phyloP scores from a whole-genome alignment of 2,888 invertebrate genomes.

The Drosophila monieri region DNA sequence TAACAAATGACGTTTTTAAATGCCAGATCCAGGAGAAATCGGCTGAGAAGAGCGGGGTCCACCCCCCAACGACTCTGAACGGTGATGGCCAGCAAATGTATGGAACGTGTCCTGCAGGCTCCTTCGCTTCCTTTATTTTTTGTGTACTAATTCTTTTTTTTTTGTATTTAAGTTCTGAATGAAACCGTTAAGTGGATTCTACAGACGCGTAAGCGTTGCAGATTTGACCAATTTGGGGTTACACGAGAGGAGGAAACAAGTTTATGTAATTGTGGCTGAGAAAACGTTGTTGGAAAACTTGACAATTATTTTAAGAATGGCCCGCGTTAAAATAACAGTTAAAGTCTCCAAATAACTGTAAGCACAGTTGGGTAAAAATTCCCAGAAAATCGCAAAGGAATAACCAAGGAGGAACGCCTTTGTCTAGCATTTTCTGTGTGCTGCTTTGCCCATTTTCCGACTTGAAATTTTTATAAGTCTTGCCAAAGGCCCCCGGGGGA shows the following conservation, averaged over 20 bases:
- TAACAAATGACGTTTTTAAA: conserved; percentile 80
- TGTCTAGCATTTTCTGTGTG: conserved; percentile 31
- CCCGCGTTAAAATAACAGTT: background rate
- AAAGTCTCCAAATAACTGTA: background rate
- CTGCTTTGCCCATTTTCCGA: conserved; percentile 33
- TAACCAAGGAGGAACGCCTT: conserved; percentile 16
- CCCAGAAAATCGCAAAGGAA: conserved; percentile 22
- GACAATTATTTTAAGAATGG: conserved; percentile 52
- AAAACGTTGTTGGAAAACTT: background rate
- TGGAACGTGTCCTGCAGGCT: conserved; percentile 61
- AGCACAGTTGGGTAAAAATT: background rate
- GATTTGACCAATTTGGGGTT: conserved; percentile 71
- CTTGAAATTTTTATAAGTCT: conserved; percentile 42
- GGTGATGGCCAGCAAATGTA: conserved; percentile 73
- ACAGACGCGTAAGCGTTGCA: conserved; percentile 57
- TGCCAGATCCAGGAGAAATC: conserved; percentile 57
- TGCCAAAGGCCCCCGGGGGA: conserved; percentile 36
- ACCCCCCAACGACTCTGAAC: conserved; percentile 16
- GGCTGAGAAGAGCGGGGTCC: conserved; percentile 9
- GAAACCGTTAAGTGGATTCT: conserved; percentile 72
- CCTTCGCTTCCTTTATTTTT: conserved; percentile 19
- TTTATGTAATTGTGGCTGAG: conserved; percentile 17
- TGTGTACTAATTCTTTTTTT: conserved; percentile 1
- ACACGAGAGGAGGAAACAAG: conserved; percentile 11
- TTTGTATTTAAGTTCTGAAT: conserved; percentile 38